Base-by-base conservation (phyloP, 2,113 vertebrate species). In the Ptilorrhoa leucosticta region DNA sequence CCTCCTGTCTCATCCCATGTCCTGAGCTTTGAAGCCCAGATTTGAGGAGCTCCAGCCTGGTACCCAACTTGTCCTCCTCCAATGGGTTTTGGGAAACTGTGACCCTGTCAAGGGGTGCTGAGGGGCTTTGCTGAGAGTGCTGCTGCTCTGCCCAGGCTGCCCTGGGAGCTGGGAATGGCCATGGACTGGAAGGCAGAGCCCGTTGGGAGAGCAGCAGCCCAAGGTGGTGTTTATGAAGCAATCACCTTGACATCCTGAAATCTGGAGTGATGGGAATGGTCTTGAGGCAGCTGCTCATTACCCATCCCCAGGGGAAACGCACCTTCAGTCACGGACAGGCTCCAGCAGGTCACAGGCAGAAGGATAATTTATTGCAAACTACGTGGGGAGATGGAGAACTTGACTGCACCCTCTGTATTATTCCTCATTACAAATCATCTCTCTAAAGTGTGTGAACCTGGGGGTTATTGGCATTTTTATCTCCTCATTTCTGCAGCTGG, bases 381-480 rank as follows among this genome's bases (percentile, higher is more conserved):
- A 42, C 19, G 42, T 12, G 69, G 92, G 68, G 95, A 97, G 81
- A 92, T 72, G 35, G 47, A 92, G 94, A 93, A 53, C 61, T 97
- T 91, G 90, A 83, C 95, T 97, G 57, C 90, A 76, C 90, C 90
- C 93, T 69, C 16, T 72, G 64, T 35, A 54, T 97, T 66, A 97
- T 96, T 98, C 92, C 95, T 97, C 97, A 97, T 85, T 93, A 94
- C 86, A 79, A 73, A 94, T 57, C 83, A 83, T 37, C 60, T 80
- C 87, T 82, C 69, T 26, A 9, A n/a, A 50, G 51, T 14, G 35
- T 70, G 12, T 39, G 54, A 90, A 51, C n/a, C 37, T 14, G 54
- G n/a, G 31, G 42, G 72, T 93, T 90, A 83, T 19, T 57, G 80
- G 66, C 76, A 76, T 77, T 64, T 94, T 93, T 84, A 94, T 57